phyloP scores from a whole-genome alignment of 2,888 invertebrate genomes.

The Tetheella fluctuosa region DNA sequence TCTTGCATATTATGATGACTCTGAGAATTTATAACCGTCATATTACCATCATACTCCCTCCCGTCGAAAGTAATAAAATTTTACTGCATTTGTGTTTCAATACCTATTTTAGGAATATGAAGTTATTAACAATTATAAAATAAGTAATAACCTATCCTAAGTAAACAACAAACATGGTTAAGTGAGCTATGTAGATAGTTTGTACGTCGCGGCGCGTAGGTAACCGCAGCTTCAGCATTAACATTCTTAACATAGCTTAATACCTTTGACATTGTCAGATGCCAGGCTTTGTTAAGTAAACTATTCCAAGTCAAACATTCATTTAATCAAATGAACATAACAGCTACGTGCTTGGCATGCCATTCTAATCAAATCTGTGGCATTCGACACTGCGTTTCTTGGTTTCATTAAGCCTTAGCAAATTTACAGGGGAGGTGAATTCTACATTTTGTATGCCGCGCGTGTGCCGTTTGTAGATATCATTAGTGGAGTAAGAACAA shows the following conservation, averaged over 20 bases:
- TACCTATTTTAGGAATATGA: background rate
- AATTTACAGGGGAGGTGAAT: slow-evolving; percentile 38
- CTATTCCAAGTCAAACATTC: slow-evolving; percentile 60
- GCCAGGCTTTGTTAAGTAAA: slow-evolving; percentile 47
- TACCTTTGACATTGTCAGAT: slow-evolving; percentile 53
- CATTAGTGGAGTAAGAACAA: slow-evolving; percentile 51
- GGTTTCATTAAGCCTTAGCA: slow-evolving; percentile 49
- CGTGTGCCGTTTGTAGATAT: slow-evolving; percentile 47
- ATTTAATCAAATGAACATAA: slow-evolving; percentile 70
- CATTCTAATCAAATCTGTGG: slow-evolving; percentile 64
- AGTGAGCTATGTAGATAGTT: slow-evolving; percentile 17
- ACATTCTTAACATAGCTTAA: slow-evolving; percentile 45
- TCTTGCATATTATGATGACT: background rate
- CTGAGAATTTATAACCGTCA: slow-evolving; percentile 7
- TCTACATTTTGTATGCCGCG: slow-evolving; percentile 41
- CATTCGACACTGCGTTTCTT: slow-evolving; percentile 50
- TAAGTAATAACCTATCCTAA: background rate
- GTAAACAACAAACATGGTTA: slow-evolving; percentile 6
- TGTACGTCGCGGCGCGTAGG: slow-evolving; percentile 5
- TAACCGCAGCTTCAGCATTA: slow-evolving; percentile 35
- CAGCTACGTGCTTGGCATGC: slow-evolving; percentile 61
- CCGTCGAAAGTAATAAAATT: background rate
- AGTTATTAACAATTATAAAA: slow-evolving; percentile 5
- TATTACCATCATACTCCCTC: background rate
- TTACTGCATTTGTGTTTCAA: background rate